Percentiles rank a stretch among this genome's conserved stretches.
Evolutionary conservation across 92 coral and sea anemone species (phyloP).

Genomic region (Actinernus sp.): DNA sequence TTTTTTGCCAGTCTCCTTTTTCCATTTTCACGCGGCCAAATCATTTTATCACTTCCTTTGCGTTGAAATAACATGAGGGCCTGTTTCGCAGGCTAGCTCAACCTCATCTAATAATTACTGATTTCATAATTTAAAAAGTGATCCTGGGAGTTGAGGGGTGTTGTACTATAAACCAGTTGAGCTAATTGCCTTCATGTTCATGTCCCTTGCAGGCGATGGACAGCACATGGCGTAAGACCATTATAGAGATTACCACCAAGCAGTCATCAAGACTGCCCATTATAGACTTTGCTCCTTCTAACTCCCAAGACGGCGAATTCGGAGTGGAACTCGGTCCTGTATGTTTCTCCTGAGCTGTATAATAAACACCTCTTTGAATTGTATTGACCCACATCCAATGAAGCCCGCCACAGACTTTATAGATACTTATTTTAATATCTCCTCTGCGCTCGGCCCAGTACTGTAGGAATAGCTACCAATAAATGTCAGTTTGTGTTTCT

Average conservation of each 20-base stretch:
- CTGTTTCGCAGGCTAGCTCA: no score
- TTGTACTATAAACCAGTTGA: no score
- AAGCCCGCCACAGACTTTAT: background rate
- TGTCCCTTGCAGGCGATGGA: constrained; percentile 61
- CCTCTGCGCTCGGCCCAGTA: background rate
- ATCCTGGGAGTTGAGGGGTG: no score
- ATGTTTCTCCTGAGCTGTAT: constrained; percentile 79
- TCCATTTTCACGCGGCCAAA: no score
- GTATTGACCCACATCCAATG: constrained; percentile 9
- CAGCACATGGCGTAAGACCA: constrained; percentile 62
- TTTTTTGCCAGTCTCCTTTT: no score
- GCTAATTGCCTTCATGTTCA: no score
- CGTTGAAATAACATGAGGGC: no score
- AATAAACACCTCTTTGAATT: constrained; percentile 18
- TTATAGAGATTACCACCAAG: constrained; percentile 64
- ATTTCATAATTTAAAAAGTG: no score
- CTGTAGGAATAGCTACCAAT: background rate
- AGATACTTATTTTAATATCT: background rate
- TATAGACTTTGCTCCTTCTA: constrained; percentile 82
- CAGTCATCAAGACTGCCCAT: constrained; percentile 89
- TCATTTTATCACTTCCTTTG: no score
- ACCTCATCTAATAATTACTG: no score
- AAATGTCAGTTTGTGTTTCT: background rate
- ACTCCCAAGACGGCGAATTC: constrained; percentile 81
- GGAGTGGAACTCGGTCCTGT: constrained; percentile 94